A percentile compares a stretch with the other conserved stretches of the same genome.
These are phyloP conservation scores for Sardina pilchardus DNA, from an alignment of 2,113 vertebrate species.

Conservation along the genomic window DNA sequence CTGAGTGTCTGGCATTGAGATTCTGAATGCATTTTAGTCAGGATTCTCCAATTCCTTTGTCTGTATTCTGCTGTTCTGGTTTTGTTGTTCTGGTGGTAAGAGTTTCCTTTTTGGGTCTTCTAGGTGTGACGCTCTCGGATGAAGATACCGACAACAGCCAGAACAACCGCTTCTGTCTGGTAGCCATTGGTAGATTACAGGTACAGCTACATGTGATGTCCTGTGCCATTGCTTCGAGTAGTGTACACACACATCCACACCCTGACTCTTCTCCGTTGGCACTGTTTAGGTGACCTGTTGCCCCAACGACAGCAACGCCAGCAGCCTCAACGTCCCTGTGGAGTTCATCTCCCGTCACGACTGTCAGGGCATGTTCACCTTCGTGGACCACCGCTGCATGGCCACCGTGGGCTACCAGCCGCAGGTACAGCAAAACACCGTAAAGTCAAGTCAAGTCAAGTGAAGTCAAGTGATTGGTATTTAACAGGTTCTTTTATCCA, in stretches of 20 bases:
- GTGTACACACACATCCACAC: neutral
- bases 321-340: conserved; percentile 82
- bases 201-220: conserved; percentile 53
- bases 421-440: conserved; percentile 83
- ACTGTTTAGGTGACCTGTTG: conserved; percentile 86
- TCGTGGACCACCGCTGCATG: conserved; percentile 91
- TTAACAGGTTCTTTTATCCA: no score
- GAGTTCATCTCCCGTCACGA: conserved; percentile 98
- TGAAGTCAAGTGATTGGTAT: no score
- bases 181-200: conserved; percentile 97
- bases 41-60: neutral
- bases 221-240: no score
- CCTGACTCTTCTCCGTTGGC: neutral
- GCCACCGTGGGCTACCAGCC: conserved; percentile 91
- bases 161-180: conserved; percentile 92
- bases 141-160: conserved; percentile 87
- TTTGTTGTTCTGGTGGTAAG: neutral
- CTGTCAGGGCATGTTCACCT: conserved; percentile 88
- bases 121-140: conserved; percentile 90
- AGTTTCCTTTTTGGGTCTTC: neutral
- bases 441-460: no score
- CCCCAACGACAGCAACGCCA: conserved; percentile 85
- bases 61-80: neutral
- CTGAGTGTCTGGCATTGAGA: neutral
- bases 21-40: neutral